Conservation (phyloP, 2,797 vertebrate species). For the Sebastes cheni region DNA sequence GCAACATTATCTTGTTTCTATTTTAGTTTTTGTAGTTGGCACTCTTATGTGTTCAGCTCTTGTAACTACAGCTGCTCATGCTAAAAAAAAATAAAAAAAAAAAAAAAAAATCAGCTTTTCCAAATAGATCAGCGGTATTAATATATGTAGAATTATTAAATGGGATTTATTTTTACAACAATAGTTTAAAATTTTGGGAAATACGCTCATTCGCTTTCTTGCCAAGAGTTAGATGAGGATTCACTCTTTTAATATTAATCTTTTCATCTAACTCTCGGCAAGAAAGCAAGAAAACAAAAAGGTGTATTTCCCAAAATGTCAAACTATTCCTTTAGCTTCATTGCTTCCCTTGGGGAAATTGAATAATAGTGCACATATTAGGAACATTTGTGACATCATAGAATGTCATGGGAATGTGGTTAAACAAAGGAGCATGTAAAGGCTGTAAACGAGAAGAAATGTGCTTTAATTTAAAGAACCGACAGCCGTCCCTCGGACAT, state of each 20-base stretch:
- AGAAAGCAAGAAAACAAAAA: neutral
- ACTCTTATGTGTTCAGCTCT: neutral
- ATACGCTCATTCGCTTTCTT: neutral
- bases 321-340: neutral
- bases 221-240: neutral
- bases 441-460: neutral
- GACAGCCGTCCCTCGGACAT: neutral
- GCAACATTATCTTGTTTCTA: neutral
- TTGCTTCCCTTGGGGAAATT: neutral
- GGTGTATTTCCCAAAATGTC: neutral
- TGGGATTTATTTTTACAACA: neutral
- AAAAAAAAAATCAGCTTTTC: neutral
- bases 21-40: neutral
- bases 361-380: neutral
- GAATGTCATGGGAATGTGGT: neutral
- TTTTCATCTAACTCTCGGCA: neutral
- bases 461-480: neutral
- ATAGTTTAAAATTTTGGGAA: neutral
- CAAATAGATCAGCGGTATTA: neutral
- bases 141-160: neutral
- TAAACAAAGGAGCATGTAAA: neutral
- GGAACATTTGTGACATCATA: neutral
- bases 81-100: neutral
- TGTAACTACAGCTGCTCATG: neutral
- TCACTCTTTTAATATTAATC: neutral